A percentile compares a stretch with the other conserved stretches of the same genome.
Evolutionary conservation across 2,113 vertebrate species (phyloP).

Genomic region (Malurus cyaneus): DNA sequence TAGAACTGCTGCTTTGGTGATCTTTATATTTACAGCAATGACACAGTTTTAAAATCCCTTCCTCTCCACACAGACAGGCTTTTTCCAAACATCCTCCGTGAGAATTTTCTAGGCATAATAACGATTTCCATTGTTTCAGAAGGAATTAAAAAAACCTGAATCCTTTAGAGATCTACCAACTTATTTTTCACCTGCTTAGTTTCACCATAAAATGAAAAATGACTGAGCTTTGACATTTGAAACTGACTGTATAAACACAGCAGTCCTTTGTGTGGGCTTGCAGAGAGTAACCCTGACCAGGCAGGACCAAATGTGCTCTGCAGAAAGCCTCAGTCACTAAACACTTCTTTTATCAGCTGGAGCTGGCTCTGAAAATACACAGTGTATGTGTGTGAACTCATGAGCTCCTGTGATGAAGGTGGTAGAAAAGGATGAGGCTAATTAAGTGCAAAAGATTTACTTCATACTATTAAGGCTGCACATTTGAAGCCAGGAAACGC

Average conservation of each 20-base stretch:
- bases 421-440: not conserved
- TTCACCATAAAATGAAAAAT: not conserved
- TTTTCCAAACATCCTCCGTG: not conserved
- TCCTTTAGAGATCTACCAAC: not conserved
- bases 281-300: not conserved
- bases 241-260: not conserved
- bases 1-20: not conserved
- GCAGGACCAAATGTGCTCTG: not conserved
- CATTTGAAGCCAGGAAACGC: conserved; percentile 39
- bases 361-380: not conserved
- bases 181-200: not conserved
- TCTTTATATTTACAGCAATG: not conserved
- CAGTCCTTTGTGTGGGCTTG: not conserved
- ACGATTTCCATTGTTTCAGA: not conserved
- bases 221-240: not conserved
- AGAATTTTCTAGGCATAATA: not conserved
- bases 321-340: not conserved
- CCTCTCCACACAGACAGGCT: not conserved
- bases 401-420: not conserved
- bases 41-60: not conserved
- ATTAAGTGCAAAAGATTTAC: not conserved
- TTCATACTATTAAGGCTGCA: not conserved
- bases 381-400: not conserved
- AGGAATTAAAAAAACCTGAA: not conserved
- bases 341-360: not conserved